A percentile compares a stretch with the other conserved stretches of the same genome.
Conservation (phyloP, 2,113 vertebrate genomes). For the Ginglymostoma cirratum region DNA sequence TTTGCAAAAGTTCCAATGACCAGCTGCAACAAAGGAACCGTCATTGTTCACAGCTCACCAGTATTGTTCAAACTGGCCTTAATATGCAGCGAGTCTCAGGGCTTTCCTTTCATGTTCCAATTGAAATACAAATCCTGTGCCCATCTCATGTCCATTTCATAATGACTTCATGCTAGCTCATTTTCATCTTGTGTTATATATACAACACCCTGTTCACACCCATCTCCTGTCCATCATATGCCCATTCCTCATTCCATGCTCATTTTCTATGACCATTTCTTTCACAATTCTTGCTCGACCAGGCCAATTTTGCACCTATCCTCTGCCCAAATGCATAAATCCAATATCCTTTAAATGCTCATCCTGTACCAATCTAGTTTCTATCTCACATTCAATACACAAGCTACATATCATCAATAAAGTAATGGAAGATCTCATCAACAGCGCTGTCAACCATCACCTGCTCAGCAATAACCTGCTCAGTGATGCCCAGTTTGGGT, state of each 20-base stretch:
- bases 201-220: neutral
- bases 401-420: too few relatives aligned
- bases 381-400: neutral
- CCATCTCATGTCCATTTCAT: neutral
- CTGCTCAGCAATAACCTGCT: too few relatives aligned
- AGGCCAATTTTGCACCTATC: neutral
- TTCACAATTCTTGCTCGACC: neutral
- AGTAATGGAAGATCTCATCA: too few relatives aligned
- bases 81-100: neutral
- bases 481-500: too few relatives aligned
- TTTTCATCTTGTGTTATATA: neutral
- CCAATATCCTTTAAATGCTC: neutral
- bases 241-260: neutral
- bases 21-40: neutral
- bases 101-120: neutral
- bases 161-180: too few relatives aligned
- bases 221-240: neutral
- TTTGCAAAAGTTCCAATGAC: neutral
- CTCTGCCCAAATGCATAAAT: neutral
- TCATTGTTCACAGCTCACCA: neutral
- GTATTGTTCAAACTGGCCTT: neutral
- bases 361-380: neutral
- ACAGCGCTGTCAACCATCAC: too few relatives aligned
- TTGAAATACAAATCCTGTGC: neutral
- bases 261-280: neutral